phyloP scores from a whole-genome alignment of 2,797 vertebrate genomes.

The Melanogrammus aeglefinus region DNA sequence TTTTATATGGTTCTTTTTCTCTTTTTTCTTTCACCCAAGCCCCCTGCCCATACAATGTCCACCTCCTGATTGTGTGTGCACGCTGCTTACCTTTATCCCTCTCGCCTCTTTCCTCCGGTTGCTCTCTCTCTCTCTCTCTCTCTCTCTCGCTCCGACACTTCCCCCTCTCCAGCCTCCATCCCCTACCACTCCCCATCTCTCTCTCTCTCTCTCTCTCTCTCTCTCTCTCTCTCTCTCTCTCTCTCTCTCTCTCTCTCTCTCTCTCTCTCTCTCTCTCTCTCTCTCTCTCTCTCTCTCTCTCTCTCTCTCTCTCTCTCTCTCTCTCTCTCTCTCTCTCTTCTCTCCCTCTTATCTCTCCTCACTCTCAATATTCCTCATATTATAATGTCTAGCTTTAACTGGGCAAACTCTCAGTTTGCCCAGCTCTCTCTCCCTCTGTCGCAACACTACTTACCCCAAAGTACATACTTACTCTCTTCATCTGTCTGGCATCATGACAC shows the following conservation, averaged over 20 bases:
- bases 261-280: neutral
- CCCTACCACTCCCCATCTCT: too few relatives aligned
- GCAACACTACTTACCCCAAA: neutral
- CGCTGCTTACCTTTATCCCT: neutral
- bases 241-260: constrained; percentile 2
- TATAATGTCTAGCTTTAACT: neutral
- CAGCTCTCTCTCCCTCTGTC: neutral
- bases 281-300: constrained; percentile 4
- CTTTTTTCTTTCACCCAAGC: neutral
- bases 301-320: too few relatives aligned
- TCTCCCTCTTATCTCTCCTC: neutral
- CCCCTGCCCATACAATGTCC: constrained; percentile 17
- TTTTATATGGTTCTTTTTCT: neutral
- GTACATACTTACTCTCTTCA: neutral
- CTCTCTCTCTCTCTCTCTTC: neutral
- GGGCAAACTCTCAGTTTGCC: neutral
- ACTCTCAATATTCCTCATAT: neutral
- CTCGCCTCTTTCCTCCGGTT: neutral
- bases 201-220: constrained; percentile 6
- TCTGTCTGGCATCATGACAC: neutral
- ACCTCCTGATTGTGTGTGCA: constrained; percentile 22
- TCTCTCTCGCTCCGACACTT: neutral
- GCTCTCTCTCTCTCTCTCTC: constrained; percentile 3
- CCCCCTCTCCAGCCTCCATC: too few relatives aligned
- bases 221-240: constrained; percentile 2